Conservation (phyloP, 2,797 vertebrate genomes). For the Girardinus metallicus region DNA sequence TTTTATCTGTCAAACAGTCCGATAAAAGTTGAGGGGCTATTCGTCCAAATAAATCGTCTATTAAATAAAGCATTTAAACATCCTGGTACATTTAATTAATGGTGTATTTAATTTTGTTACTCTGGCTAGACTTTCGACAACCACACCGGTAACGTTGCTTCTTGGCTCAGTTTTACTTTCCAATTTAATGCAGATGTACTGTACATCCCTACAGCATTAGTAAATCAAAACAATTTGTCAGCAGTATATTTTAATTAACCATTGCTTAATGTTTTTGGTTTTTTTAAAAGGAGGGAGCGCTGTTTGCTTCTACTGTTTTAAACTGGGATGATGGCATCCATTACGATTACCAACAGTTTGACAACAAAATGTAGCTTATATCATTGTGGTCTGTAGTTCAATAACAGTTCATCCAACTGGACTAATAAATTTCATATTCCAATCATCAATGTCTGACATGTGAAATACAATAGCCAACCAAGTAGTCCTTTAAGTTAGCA, state of each 20-base stretch:
- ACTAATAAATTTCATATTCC: neutral
- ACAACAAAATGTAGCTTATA: neutral
- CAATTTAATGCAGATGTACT: neutral
- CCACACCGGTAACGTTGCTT: neutral
- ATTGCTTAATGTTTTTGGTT: neutral
- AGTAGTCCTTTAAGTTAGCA: neutral
- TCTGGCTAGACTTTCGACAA: neutral
- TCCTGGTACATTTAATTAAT: too few relatives aligned
- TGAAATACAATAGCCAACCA: neutral
- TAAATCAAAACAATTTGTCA: neutral
- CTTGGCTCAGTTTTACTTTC: neutral
- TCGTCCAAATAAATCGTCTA: too few relatives aligned
- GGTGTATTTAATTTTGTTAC: too few relatives aligned
- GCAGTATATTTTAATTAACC: too few relatives aligned
- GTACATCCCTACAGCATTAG: neutral
- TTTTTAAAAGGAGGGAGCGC: neutral
- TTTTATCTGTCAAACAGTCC: too few relatives aligned
- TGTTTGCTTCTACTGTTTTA: neutral
- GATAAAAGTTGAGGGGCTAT: too few relatives aligned
- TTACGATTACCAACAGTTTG: neutral
- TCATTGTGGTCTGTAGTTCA: neutral
- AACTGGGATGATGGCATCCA: neutral
- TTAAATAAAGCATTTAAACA: too few relatives aligned
- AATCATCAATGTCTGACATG: neutral
- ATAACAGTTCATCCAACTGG: neutral